Evolutionary conservation across 2,797 vertebrate species (phyloP).

Genomic region (Cetoscarus ocellatus): DNA sequence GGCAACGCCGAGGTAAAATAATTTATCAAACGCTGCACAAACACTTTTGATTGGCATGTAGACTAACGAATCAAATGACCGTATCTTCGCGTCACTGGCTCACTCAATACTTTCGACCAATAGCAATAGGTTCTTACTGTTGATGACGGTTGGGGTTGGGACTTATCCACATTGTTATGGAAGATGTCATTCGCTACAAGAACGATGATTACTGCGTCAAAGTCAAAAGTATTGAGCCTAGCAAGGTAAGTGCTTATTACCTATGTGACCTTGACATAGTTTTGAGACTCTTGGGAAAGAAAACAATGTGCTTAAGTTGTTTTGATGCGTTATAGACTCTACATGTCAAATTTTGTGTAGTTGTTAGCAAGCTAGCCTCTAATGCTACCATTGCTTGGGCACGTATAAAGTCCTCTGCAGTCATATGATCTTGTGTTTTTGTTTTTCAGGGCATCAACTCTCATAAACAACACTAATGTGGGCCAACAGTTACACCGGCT

Average conservation of each 20-base stretch:
- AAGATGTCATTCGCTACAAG: constrained; percentile 75
- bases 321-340: neutral
- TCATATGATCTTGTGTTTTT: neutral
- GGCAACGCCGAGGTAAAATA: fast-evolving
- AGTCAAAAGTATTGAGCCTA: constrained; percentile 59
- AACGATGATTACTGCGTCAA: constrained; percentile 71
- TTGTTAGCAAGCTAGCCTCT: constrained; percentile 22
- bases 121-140: fast-evolving
- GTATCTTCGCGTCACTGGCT: neutral
- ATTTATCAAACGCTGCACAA: fast-evolving
- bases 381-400: neutral
- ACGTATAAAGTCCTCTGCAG: neutral
- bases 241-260: constrained; percentile 72
- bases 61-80: constrained; percentile 40
- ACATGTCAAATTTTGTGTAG: neutral
- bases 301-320: neutral
- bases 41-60: neutral
- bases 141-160: neutral
- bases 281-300: neutral
- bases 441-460: constrained; percentile 62
- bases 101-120: constrained; percentile 50
- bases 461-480: constrained; percentile 36
- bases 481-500: constrained; percentile 26
- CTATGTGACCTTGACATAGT: fast-evolving
- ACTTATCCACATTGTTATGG: constrained; percentile 51